Base-by-base conservation (phyloP, 2,888 invertebrate genomes). In the Nomada hirtipes region DNA sequence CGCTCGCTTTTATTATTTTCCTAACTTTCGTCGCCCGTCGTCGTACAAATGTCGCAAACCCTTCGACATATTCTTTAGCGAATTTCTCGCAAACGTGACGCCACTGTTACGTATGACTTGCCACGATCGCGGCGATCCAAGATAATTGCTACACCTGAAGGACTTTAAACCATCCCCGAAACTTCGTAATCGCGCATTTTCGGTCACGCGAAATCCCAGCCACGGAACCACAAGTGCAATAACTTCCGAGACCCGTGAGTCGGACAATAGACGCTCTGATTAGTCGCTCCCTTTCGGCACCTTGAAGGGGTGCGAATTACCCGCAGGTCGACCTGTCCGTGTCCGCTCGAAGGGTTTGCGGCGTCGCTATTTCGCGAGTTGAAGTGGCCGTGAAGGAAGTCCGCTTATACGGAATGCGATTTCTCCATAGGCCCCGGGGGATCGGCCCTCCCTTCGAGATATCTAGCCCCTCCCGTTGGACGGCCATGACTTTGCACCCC, bases 331-430 rank as follows among this genome's bases (percentile, higher is more conserved):
- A 61, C 53, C 72, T 68, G 77, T 47, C 53, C 70, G 61, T 71
- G 65, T 74, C 69, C 57, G 68, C 18, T 57, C 75, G 80, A 82
- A 83, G 78, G 79, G 79, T 67, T 69, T 76, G 73, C 73, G 76
- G 81, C 65, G 57, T 83, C 81, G 87, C 76, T 71, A 73, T 86
- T 87, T 80, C 84, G 80, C 77, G 76, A 83, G 75, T 77, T 75
- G 72, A 78, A 83, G 86, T 77, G 76, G 53, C 83, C 79, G 82
- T 82, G 88, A 81, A 88, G 85, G 72, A 75, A 69, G 79, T 79
- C 74, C 82, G 80, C 81, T 88, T 86, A 88, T 74, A 81, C 73
- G 79, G 83, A 86, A 88, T 79, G 84, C 79, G 89, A 78, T 87
- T 89, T 71, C 68, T 79, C 71, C 85, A 89, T 86, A 77, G 85